Evolutionary conservation across 2,797 vertebrate species (phyloP).

Genomic region (Chiloscyllium punctatum): DNA sequence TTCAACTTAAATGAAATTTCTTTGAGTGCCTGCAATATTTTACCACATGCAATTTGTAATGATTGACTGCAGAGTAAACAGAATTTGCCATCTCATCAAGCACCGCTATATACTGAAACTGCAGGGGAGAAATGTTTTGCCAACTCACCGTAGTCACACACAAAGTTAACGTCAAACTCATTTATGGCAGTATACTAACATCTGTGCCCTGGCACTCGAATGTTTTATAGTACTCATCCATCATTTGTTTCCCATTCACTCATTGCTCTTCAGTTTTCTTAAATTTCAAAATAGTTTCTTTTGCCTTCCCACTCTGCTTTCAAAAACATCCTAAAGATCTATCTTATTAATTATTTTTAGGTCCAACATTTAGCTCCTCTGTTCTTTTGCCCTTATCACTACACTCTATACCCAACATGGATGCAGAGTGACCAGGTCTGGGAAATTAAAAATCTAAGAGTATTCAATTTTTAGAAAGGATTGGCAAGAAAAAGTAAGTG

Average conservation of each 20-base stretch:
- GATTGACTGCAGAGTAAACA: slow-evolving; percentile 32
- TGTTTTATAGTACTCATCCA: background rate
- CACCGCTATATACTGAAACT: background rate
- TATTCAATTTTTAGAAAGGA: no score
- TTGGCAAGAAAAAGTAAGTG: no score
- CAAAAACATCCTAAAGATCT: background rate
- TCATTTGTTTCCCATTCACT: background rate
- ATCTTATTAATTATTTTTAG: background rate
- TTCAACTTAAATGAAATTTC: background rate
- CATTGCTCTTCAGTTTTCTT: background rate
- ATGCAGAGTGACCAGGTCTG: no score
- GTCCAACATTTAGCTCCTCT: background rate
- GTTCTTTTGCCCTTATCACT: background rate
- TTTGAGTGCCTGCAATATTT: background rate
- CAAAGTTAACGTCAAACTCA: background rate
- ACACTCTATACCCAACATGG: background rate
- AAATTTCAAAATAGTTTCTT: background rate
- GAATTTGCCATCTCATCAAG: background rate
- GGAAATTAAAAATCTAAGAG: no score
- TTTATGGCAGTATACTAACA: background rate
- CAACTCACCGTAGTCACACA: background rate
- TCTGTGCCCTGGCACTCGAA: background rate
- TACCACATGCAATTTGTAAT: slow-evolving; percentile 12
- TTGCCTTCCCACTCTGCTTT: background rate
- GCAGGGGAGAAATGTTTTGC: background rate